Evolutionary conservation across 2,113 vertebrate species (phyloP), one percentile per base, ranked within the genome.

Genomic region (Opisthocomus hoazin): DNA sequence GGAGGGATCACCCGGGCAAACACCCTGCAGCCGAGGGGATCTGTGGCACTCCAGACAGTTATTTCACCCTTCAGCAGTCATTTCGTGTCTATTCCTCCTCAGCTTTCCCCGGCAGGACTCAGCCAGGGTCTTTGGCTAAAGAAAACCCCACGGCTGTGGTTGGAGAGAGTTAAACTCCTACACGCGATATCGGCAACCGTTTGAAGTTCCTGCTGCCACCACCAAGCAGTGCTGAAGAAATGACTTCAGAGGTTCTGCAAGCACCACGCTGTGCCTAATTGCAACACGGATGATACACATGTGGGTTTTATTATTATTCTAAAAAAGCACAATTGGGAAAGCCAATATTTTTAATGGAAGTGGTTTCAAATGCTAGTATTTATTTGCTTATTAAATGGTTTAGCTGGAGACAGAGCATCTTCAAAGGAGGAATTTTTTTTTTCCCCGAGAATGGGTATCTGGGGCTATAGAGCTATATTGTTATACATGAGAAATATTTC

Each of bases 331-430:
- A 20, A 75, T 53, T 56, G 66, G 73, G 78, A 93, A 86, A 86
- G 90, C 48, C 70, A 92, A 94, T 94, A 92, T 92, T 90, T 95
- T 41, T 92, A 58, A 82, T 68, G 53, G 57, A 76, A 92, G 70
- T 30, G 32, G 65, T 65, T 96, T 87, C 53, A 84, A 90, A 79
- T 10, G 4, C 86, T 64, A 15, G 43, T 53, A n/a, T 87, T 94
- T 96, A 60, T 81, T 96, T 94, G 74, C 83, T 89, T 64, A 78
- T 77, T 78, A 75, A 84, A 80, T 32, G 10, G 78, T 78, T 90
- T 64, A 56, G 78, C 60, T 93, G 85, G 87, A 93, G 70, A n/a
- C 13, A 1, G 29, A 94, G 19, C 70, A 83, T 70, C 94, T 97
- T 84, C 84, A 92, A 92, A 96, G 91, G 53, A 68, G 50, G 64